Evolutionary conservation across 2,888 invertebrate species (phyloP), one percentile per base, ranked within the genome.

Genomic region (Rhopalosiphum nymphaeae): DNA sequence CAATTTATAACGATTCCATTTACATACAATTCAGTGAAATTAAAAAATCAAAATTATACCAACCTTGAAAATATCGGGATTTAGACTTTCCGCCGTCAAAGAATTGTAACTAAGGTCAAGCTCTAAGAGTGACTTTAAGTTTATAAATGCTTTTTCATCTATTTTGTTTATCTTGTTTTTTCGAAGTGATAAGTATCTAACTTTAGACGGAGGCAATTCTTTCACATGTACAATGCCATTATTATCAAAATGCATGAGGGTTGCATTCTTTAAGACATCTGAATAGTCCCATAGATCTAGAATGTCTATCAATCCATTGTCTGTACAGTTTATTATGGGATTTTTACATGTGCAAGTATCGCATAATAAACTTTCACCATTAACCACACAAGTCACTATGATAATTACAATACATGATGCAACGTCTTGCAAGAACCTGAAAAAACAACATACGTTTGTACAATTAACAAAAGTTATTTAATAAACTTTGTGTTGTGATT

Each of bases 61-160:
- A 96, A 97, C 98, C 96, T 97, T 96, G 95, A 98, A 98, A 25
- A 97, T 96, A 94, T 97, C 96, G 0, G 97, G 97, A 94, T 96
- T 96, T 5, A 98, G 95, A 0, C 96, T 96, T 1, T 97, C 97
- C 0, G 96, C 96, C 0, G 96, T 97, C 46, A 98, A 96, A 88
- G 97, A 96, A 95, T 98, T 98, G 94, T 97, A 96, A 94, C 97
- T 97, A 95, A 98, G 96, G 95, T 98, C 97, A 89, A 98, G 95
- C 4, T 96, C 96, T 0, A 96, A 96, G 95, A 98, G 96, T 89
- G 97, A 96, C 89, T 96, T 96, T 21, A 98, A 96, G 94, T 97
- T 96, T 94, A 96, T 96, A 95, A 98, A 98, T 42, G 97, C 97
- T 0, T 96, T 96, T 29, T 96, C 96, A 13, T 96, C 97, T 90